Conservation (phyloP, 2,888 invertebrate species). For the Megamerina dolium region DNA sequence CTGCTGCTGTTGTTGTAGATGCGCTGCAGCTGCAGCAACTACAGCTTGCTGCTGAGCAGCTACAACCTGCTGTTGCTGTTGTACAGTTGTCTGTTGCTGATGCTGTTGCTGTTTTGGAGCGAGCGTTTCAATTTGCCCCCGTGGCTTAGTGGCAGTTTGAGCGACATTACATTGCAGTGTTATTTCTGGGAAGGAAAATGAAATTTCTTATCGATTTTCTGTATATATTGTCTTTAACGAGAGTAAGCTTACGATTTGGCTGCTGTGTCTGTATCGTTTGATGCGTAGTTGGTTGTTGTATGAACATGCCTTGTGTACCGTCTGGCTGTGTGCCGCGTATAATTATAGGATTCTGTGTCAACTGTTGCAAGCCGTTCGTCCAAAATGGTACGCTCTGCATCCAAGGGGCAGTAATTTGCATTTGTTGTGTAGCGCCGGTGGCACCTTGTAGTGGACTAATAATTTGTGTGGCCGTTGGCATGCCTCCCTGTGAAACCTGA, state of each 20-base stretch:
- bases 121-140: slow-evolving; percentile 53
- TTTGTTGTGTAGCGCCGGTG: slow-evolving; percentile 56
- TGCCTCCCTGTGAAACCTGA: slow-evolving; percentile 62
- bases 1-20: slow-evolving; percentile 28
- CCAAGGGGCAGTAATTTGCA: slow-evolving; percentile 75
- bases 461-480: slow-evolving; percentile 64
- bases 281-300: slow-evolving; percentile 58
- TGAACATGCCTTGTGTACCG: slow-evolving; percentile 68
- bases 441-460: slow-evolving; percentile 66
- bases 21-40: slow-evolving; percentile 22
- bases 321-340: slow-evolving; percentile 70
- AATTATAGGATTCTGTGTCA: slow-evolving; percentile 76
- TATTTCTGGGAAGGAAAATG: slow-evolving; percentile 35
- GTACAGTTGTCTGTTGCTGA: slow-evolving; percentile 18
- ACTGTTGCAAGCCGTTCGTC: slow-evolving; percentile 64
- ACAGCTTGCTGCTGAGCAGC: slow-evolving; percentile 38
- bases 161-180: slow-evolving; percentile 45
- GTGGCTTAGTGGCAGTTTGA: slow-evolving; percentile 49
- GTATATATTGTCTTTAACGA: too few species aligned
- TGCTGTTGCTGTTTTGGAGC: slow-evolving; percentile 32
- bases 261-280: slow-evolving; percentile 56
- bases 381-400: slow-evolving; percentile 70
- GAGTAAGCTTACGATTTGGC: slow-evolving; percentile 57
- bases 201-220: too few species aligned
- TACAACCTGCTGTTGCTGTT: slow-evolving; percentile 26